Evolutionary conservation across 2,797 vertebrate genomes (phyloP).

Genomic region (Saxicola maurus): DNA sequence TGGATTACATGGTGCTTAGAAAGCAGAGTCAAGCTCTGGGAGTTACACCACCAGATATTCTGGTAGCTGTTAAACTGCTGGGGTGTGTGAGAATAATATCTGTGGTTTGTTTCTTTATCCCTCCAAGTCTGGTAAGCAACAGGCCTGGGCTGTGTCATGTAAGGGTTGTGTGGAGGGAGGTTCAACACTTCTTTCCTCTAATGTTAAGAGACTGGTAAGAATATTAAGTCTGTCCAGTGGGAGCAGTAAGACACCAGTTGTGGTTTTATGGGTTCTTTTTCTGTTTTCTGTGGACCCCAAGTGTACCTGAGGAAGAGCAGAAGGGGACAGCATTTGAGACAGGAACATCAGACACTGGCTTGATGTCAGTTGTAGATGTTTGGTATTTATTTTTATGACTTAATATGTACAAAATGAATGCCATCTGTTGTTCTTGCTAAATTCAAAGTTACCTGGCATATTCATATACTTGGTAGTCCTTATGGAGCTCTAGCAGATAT

Average conservation of each 20-base stretch:
- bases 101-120: not conserved
- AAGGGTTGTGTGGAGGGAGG: not conserved
- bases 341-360: not conserved
- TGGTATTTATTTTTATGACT: not conserved
- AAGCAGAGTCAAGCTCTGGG: not conserved
- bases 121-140: not conserved
- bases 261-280: not conserved
- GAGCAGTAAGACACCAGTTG: not conserved
- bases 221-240: not conserved
- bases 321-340: not conserved
- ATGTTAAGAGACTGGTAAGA: not conserved
- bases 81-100: not conserved
- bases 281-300: not conserved
- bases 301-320: not conserved
- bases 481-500: not conserved
- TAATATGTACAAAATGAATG: not conserved
- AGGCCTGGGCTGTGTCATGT: not conserved
- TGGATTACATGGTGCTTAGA: not conserved
- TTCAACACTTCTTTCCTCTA: not conserved
- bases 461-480: not conserved
- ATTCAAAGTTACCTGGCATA: not conserved
- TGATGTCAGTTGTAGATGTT: not conserved
- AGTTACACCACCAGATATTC: accelerated
- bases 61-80: not conserved
- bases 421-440: not conserved